phyloP scores from a whole-genome alignment of 2,797 vertebrate genomes.

The Enteromius argenteus region DNA sequence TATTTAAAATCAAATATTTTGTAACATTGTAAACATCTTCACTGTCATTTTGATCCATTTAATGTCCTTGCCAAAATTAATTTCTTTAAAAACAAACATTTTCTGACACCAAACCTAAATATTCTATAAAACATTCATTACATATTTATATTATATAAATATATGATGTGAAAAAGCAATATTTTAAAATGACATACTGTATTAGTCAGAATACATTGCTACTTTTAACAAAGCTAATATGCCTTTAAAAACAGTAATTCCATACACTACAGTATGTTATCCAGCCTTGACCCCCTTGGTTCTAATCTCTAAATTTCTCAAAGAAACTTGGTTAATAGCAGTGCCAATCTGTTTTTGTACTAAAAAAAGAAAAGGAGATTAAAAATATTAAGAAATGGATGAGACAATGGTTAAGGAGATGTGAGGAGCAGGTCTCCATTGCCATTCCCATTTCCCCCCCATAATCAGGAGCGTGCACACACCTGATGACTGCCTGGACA shows the following conservation, averaged over 20 bases:
- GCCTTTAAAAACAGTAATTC: slow-evolving; percentile 1
- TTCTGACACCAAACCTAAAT: background rate
- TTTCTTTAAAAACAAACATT: background rate
- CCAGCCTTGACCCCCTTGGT: background rate
- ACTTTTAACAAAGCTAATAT: background rate
- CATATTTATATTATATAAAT: background rate
- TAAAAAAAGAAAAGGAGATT: background rate
- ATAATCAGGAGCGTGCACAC: background rate
- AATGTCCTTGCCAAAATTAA: background rate
- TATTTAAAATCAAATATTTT: background rate
- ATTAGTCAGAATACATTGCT: background rate
- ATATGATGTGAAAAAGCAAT: background rate
- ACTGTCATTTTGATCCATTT: background rate
- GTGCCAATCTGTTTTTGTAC: background rate
- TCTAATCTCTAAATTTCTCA: background rate
- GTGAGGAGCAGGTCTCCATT: background rate
- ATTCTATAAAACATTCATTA: background rate
- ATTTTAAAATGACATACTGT: background rate
- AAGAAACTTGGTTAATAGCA: background rate
- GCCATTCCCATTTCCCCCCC: background rate
- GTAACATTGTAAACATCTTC: background rate
- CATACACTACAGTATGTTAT: background rate
- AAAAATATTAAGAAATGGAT: background rate
- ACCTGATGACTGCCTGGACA: background rate
- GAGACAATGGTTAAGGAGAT: background rate